Evolutionary conservation across 2,113 vertebrate genomes (phyloP), one percentile per base, ranked within the genome.

Genomic region (Corythoichthys haematopterus): DNA sequence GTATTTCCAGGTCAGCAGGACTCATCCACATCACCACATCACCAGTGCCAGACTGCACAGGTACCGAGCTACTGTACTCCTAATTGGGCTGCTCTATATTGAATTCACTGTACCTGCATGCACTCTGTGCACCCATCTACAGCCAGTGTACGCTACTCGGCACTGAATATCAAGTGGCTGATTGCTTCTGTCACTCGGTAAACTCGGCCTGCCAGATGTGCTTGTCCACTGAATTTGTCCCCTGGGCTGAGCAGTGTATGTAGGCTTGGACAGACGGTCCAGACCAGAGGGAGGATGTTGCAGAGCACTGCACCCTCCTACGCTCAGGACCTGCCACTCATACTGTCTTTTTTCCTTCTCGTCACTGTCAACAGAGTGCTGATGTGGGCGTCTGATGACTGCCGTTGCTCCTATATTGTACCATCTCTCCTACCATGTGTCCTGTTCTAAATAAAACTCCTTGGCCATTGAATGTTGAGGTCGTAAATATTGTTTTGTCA

Each of bases 291-390:
- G 60, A 8, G 43, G 83, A 83, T 82, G 77, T 70, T 66, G 72
- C 66, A 3, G 62, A 77, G 75, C 35, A 1, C 51, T 66, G 71
- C 46, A 64, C 70, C 78, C 77, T 80, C 83, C 77, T 81, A 79
- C 75, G 70, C 77, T 70, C 38, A 36, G 68, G 33, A 68, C 78
- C 80, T 87, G 91, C 82, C 90, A 91, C 84, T 90, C 90, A 89
- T 64, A 74, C 61, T 72, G 84, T 87, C 84, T 82, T 84, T 79
- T 80, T 75, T 79, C 79, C 80, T 74, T 66, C 88, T 83, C 78
- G 64, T 91, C 89, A 88, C 84, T 86, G 88, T 88, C 89, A 86
- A 55, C 9, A 43, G 72, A 71, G 67, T 77, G 86, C 85, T 84
- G 87, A 89, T 78, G 61, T 73, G 43, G 78, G 66, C 50, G 74